Conservation (phyloP, 1,140 invertebrate genomes). For the Drosophila ironensis region DNA sequence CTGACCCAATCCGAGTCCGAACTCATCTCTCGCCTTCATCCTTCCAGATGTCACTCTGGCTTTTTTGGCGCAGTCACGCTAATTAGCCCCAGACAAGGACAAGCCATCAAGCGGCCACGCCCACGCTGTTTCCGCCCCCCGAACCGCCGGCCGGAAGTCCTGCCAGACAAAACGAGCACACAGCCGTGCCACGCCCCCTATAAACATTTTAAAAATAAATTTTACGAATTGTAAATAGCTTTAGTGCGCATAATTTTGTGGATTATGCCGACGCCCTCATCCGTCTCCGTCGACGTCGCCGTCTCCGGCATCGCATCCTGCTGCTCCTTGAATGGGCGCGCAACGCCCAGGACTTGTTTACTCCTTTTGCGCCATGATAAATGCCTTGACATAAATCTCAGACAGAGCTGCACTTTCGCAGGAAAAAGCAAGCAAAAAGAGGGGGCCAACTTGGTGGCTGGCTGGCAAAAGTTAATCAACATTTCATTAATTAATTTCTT, state of each 20-base stretch:
- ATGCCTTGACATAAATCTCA: constrained; percentile 77
- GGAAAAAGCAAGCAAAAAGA: neutral
- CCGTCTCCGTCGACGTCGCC: neutral
- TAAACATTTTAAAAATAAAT: constrained; percentile 62
- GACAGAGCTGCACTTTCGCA: constrained; percentile 32
- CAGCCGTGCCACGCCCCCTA: constrained; percentile 6
- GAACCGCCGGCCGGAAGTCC: neutral
- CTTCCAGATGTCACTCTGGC: constrained; percentile 38
- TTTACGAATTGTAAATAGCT: constrained; percentile 75
- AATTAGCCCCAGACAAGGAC: constrained; percentile 69
- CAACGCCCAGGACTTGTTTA: constrained; percentile 71
- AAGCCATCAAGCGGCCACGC: constrained; percentile 39
- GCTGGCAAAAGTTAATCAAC: constrained; percentile 80
- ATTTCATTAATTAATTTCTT: constrained; percentile 81
- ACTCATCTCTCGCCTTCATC: neutral
- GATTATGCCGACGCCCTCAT: constrained; percentile 68
- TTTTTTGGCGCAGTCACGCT: constrained; percentile 64
- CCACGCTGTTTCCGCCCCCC: constrained; percentile 2
- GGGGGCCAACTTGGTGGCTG: constrained; percentile 14
- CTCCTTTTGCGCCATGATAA: constrained; percentile 72
- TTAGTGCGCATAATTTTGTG: constrained; percentile 76
- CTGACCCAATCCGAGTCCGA: neutral
- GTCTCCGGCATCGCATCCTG: neutral
- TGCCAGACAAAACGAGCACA: constrained; percentile 13
- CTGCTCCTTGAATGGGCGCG: constrained; percentile 25